These are phyloP conservation scores for Phrynocephalus vlangalii DNA, from an alignment of 2,797 vertebrate genomes.

Conservation along the genomic window DNA sequence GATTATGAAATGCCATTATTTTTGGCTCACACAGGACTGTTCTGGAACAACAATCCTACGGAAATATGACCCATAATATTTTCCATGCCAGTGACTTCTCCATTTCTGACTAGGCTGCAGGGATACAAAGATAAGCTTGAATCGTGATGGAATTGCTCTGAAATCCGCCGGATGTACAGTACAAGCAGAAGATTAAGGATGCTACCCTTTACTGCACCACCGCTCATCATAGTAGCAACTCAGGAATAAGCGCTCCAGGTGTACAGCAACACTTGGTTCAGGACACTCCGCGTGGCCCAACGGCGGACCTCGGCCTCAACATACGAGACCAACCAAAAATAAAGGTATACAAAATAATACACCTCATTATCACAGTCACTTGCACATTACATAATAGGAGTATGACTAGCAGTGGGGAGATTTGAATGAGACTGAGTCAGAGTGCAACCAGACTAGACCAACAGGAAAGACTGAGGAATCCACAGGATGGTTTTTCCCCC, in stretches of 20 bases:
- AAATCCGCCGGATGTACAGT: background rate
- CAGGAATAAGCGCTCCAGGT: background rate
- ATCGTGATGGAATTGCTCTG: background rate
- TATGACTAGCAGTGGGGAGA: too few relatives aligned
- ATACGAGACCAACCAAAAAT: too few relatives aligned
- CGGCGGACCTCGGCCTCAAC: background rate
- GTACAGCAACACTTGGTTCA: background rate
- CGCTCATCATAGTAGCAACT: background rate
- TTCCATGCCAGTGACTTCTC: background rate
- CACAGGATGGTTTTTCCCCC: too few relatives aligned
- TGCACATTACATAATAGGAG: too few relatives aligned
- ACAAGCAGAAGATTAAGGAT: background rate
- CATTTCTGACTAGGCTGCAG: background rate
- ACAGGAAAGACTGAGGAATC: too few relatives aligned
- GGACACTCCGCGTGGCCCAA: too few relatives aligned
- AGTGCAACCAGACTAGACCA: too few relatives aligned
- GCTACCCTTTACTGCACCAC: background rate
- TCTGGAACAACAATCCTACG: background rate
- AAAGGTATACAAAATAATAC: too few relatives aligned
- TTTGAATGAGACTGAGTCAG: too few relatives aligned
- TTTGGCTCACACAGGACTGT: too few relatives aligned
- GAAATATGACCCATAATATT: background rate
- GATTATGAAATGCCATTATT: background rate
- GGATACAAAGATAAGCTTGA: conserved; percentile 4
- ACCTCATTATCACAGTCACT: too few relatives aligned